Evolutionary conservation across 2,797 vertebrate species (phyloP), one percentile per base, ranked within the genome.

Genomic region (Pseudochirops corinnae): DNA sequence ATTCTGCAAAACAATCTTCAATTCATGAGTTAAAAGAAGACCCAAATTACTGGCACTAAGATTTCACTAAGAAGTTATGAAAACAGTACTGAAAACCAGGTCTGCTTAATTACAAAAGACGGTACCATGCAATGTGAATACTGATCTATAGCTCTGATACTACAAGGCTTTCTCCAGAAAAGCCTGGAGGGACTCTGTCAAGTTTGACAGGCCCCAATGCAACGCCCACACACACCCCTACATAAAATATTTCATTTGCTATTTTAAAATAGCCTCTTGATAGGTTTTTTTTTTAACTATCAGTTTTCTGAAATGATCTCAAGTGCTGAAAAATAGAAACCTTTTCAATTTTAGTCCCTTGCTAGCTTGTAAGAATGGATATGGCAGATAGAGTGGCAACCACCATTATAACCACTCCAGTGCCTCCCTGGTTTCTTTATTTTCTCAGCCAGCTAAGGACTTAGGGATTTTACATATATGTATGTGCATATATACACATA

Each of bases 141-240:
- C 94, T 94, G 56, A 56, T 95, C 21, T 91, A 57, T 31, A 95
- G 92, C 93, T 96, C 87, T 57, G 93, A 95, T 95, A 92, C 94
- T 39, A 46, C 9, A 67, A 96, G 31, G 13, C 93, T 97, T 96
- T 95, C 94, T 96, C 92, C 53, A 92, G 74, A 92, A 97, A 95
- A 97, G 92, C 53, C 93, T 97, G 87, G 87, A 94, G 96, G 92
- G 97, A 94, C 31, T 7, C 58, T 90, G 93, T 97, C 92, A 92
- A 93, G 52, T 95, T 96, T 97, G 95, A 96, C 96, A 95, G 60
- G 62, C 24, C 96, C 95, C 62, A 95, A 94, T 28, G n/a, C 39
- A 95, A 94, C 94, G 93, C 92, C 94, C 96, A 56, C 95, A 62
- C 58, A 95, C 31, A 96, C 31, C 29, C 91, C 93, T 57, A 67